Base-by-base conservation (phyloP, 1,140 invertebrate species). In the Solen grandis region DNA sequence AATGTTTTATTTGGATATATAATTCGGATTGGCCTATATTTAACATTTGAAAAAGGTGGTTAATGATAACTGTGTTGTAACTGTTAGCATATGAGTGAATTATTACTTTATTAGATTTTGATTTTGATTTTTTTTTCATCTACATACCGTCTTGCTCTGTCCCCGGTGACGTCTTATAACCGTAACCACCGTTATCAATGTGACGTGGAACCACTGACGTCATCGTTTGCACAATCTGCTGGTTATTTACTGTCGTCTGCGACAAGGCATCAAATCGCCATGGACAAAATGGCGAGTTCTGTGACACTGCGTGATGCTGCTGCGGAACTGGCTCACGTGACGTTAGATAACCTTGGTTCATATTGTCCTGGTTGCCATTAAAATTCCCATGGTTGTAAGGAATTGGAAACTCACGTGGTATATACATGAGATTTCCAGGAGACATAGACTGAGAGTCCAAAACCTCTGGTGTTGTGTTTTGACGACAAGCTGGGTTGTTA, bases 401-500 rank as follows among this genome's bases (percentile, higher is more conserved):
- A 54, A 78, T 78, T 13, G 66, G 69, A 35, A 65, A 70, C 19
- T 80, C 77, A n/a, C 77, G 55, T 10, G 77, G 73, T 10, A 80
- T 70, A 29, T 80, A 80, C 77, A 80, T 73, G 3, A 80, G 35
- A 52, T 80, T 80, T 41, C 77, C 77, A 10, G 77, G 57, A 5
- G 68, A 72, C 25, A 78, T 41, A 1, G 63, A 31, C 36, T 78
- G 75, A 19, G 63, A 22, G 5, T 80, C 77, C 14, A 80, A 8
- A 14, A 70, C 19, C 16, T 80, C 77, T 0, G 77, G 77, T n/a
- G 57, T 80, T 1, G 59, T 72, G 36, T 72, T 79, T 62, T 80
- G 77, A 33, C 77, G 66, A 41, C 77, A 80, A 3, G 35, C 36
- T n/a, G 63, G 35, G 35, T 80, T 72, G 13, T 68, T 31, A 25